A percentile compares a stretch with the other conserved stretches of the same genome.
Evolutionary conservation across 2,888 invertebrate species (phyloP).

Genomic region (Pegoplata infirma): DNA sequence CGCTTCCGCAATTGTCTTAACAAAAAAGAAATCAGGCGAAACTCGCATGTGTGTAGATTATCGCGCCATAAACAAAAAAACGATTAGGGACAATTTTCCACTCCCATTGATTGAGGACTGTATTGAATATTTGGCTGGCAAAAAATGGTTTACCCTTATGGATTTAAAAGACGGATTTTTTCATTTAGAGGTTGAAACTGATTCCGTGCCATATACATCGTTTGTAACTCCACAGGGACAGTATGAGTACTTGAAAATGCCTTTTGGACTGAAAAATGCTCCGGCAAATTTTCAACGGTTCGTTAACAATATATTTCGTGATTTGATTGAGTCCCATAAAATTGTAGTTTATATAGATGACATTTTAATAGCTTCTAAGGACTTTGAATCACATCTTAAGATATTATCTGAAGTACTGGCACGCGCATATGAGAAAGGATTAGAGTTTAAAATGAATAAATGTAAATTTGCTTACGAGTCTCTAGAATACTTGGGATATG

Average conservation of each 20-base stretch:
- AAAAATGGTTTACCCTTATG: slow-evolving; percentile 15
- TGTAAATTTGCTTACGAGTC: slow-evolving; percentile 17
- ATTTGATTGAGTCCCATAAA: not conserved
- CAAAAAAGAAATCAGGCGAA: slow-evolving; percentile 2
- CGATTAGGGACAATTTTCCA: slow-evolving; percentile 18
- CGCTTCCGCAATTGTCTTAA: slow-evolving; percentile 2
- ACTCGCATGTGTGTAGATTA: slow-evolving; percentile 4
- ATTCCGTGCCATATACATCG: slow-evolving; percentile 13
- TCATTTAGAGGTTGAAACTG: not conserved
- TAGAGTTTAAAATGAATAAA: slow-evolving; percentile 17
- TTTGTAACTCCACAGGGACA: slow-evolving; percentile 28
- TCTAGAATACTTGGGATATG: slow-evolving; percentile 40
- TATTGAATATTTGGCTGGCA: slow-evolving; percentile 3
- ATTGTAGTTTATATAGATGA: too few species aligned
- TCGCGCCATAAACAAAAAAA: not conserved
- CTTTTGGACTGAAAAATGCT: slow-evolving; percentile 13
- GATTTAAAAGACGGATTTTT: slow-evolving; percentile 16
- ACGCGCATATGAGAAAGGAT: slow-evolving; percentile 2
- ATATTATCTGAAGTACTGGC: not conserved
- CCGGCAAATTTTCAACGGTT: slow-evolving; percentile 12
- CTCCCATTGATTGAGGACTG: slow-evolving; percentile 15
- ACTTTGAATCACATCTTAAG: slow-evolving; percentile 9
- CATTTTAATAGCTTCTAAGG: too few species aligned
- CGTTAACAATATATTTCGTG: slow-evolving; percentile 1
- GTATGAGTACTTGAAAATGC: slow-evolving; percentile 16